A percentile compares a stretch with the other conserved stretches of the same genome.
phyloP scores from a whole-genome alignment of 2,888 invertebrate species.

The Steinernema carpocapsae region DNA sequence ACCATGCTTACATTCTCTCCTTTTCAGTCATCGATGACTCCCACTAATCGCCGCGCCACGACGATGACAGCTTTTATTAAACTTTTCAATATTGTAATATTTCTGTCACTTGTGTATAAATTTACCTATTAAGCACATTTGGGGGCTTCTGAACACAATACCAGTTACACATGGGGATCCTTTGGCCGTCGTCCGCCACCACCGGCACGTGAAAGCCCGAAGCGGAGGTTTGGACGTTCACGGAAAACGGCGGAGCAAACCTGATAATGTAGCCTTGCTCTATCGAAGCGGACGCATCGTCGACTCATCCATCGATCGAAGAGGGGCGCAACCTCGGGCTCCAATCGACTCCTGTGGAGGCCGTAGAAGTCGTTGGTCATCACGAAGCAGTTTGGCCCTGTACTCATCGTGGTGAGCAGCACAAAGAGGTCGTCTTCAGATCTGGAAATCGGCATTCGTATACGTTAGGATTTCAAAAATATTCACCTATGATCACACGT shows the following conservation, averaged over 20 bases:
- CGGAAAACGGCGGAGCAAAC: no score
- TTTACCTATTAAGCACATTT: neutral
- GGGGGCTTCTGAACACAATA: neutral
- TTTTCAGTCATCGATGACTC: conserved; percentile 3
- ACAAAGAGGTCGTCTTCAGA: conserved; percentile 50
- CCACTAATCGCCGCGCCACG: neutral
- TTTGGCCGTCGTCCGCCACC: neutral
- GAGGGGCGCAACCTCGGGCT: conserved; percentile 20
- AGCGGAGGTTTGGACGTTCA: neutral
- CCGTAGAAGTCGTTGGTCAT: conserved; percentile 48
- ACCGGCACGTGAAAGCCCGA: neutral
- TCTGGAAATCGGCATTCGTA: conserved; percentile 22
- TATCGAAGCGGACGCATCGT: neutral
- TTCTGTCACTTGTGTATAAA: conserved; percentile 1
- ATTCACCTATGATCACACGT: neutral
- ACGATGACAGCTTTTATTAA: neutral
- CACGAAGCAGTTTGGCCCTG: conserved; percentile 41
- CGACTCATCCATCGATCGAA: conserved; percentile 36
- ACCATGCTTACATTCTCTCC: no score
- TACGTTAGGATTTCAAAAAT: neutral
- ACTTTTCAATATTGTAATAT: neutral
- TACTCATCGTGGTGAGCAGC: conserved; percentile 44
- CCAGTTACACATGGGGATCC: neutral
- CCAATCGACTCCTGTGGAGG: conserved; percentile 39
- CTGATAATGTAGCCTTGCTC: neutral